Percentiles rank a stretch among this genome's conserved stretches.
Conservation (phyloP, 2,888 invertebrate genomes). For the Melinaea menophilus region DNA sequence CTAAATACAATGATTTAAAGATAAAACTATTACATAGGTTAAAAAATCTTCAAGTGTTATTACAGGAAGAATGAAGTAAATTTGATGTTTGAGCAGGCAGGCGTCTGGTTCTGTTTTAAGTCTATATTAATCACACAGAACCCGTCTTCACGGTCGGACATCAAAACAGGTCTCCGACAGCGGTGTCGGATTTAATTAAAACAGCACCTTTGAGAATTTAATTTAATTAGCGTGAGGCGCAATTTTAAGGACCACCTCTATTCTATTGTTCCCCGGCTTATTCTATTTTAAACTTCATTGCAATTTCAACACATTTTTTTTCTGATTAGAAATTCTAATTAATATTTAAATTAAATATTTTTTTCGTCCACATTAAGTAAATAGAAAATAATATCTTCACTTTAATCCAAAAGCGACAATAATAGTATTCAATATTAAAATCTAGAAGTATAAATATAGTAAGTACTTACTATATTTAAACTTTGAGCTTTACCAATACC, state of each 20-base stretch:
- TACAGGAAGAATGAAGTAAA: too few species aligned
- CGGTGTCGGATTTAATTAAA: conserved; percentile 49
- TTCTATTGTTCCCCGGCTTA: conserved; percentile 21
- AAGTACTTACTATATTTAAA: too few species aligned
- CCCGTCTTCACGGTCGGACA: conserved; percentile 17
- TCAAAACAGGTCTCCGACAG: conserved; percentile 35
- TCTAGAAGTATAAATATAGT: too few species aligned
- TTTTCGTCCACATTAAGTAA: too few species aligned
- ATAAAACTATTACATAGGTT: neutral
- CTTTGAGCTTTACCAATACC: too few species aligned
- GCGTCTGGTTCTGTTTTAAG: conserved; percentile 9
- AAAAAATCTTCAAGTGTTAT: neutral
- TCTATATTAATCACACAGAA: conserved; percentile 16
- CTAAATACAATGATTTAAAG: too few species aligned
- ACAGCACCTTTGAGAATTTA: conserved; percentile 44
- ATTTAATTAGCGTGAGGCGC: conserved; percentile 45
- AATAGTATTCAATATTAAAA: too few species aligned
- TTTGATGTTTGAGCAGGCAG: neutral
- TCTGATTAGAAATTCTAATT: neutral
- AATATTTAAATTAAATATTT: too few species aligned
- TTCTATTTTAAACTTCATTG: conserved; percentile 15
- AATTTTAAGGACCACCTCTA: conserved; percentile 35
- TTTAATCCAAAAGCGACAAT: too few species aligned
- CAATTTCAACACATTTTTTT: neutral
- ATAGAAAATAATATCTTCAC: too few species aligned